Conservation (phyloP, 2,888 invertebrate genomes). For the Diploptera punctata region DNA sequence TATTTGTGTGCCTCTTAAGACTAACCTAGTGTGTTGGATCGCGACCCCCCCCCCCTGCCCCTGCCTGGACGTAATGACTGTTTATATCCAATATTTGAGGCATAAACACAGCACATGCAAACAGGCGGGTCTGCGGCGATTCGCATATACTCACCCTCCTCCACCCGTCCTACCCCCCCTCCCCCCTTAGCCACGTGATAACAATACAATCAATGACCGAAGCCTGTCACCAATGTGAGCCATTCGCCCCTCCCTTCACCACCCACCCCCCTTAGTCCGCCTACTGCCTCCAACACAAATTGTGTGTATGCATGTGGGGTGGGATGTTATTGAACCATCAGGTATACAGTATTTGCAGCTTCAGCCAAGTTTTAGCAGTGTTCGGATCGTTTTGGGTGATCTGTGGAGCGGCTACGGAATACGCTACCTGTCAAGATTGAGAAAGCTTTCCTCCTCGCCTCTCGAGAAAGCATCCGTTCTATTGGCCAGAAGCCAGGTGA, state of each 20-base stretch:
- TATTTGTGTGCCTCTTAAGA: constrained; percentile 5
- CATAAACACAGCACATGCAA: constrained; percentile 34
- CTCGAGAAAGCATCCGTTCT: neutral
- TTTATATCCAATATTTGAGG: constrained; percentile 41
- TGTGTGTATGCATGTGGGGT: constrained; percentile 34
- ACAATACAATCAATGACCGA: constrained; percentile 47
- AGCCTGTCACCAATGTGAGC: constrained; percentile 45
- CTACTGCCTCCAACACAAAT: constrained; percentile 37
- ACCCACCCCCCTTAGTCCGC: constrained; percentile 22
- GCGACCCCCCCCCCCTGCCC: neutral
- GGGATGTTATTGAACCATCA: constrained; percentile 41
- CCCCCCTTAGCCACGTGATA: constrained; percentile 43
- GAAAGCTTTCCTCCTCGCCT: neutral
- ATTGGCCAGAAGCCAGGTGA: constrained; percentile 18
- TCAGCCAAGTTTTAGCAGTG: constrained; percentile 37
- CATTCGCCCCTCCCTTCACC: constrained; percentile 40
- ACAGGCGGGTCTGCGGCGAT: constrained; percentile 33
- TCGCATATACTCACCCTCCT: constrained; percentile 27
- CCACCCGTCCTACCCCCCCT: constrained; percentile 31
- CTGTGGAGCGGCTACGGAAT: neutral
- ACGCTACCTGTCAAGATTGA: constrained; percentile 1
- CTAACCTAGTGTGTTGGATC: neutral
- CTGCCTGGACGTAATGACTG: constrained; percentile 18
- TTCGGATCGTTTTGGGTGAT: neutral
- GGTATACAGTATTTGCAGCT: constrained; percentile 40